Percentiles rank a stretch among this genome's conserved stretches.
Evolutionary conservation across 2,113 vertebrate genomes (phyloP).

Genomic region (Gobius niger): DNA sequence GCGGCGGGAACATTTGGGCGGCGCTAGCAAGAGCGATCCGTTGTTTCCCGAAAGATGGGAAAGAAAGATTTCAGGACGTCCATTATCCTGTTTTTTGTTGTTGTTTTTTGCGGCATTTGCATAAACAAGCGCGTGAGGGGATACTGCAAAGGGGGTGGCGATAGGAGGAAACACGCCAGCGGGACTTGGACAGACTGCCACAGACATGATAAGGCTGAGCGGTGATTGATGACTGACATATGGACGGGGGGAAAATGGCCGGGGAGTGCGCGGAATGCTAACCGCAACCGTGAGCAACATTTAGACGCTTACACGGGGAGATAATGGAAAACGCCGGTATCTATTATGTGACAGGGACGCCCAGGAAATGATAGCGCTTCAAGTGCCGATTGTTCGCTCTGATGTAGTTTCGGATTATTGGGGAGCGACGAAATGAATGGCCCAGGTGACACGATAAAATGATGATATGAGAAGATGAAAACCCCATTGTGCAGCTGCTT

Average conservation of each 20-base stretch:
- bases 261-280: slow-evolving; percentile 31
- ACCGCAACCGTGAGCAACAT: slow-evolving; percentile 6
- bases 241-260: slow-evolving; percentile 36
- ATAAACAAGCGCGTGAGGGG: slow-evolving; percentile 22
- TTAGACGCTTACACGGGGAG: background rate
- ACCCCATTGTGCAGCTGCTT: background rate
- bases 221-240: slow-evolving; percentile 67
- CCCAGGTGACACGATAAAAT: background rate
- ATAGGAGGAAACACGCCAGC: slow-evolving; percentile 41
- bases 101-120: slow-evolving; percentile 12
- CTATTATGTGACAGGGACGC: background rate
- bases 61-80: slow-evolving; percentile 12
- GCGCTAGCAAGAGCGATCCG: slow-evolving; percentile 33
- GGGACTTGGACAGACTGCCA: slow-evolving; percentile 52
- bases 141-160: slow-evolving; percentile 32
- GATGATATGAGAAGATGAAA: background rate
- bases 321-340: slow-evolving; percentile 6
- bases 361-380: slow-evolving; percentile 1
- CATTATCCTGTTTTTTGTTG: background rate
- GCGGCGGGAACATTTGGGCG: background rate
- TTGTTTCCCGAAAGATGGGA: slow-evolving; percentile 37
- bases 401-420: background rate
- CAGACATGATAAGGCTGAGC: slow-evolving; percentile 45
- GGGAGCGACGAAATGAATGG: background rate
- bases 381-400: background rate